phyloP scores from a whole-genome alignment of 1,140 invertebrate species.

The Goniozus legneri region DNA sequence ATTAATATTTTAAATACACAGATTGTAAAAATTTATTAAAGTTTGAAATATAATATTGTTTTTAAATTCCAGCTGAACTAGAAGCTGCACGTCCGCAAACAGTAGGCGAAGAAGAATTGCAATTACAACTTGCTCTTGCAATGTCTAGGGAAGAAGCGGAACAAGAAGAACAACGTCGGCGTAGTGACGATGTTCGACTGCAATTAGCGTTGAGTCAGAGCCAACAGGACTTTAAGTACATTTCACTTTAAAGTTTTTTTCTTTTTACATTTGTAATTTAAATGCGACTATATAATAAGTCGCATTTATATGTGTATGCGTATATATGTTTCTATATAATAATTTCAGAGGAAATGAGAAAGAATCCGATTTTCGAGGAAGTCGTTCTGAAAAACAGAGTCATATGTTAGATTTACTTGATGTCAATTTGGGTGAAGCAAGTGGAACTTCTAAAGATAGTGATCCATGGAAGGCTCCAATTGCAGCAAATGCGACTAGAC shows the following conservation, averaged over 20 bases:
- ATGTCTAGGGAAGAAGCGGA: conserved; percentile 99
- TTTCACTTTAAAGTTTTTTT: neutral
- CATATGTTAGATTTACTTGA: conserved; percentile 80
- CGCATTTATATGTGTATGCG: neutral
- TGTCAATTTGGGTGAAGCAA: conserved; percentile 67
- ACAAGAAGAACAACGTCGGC: conserved; percentile 87
- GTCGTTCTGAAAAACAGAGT: conserved; percentile 58
- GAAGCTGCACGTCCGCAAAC: conserved; percentile 93
- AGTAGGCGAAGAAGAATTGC: conserved; percentile 95
- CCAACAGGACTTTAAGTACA: conserved; percentile 85
- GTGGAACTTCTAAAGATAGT: conserved; percentile 48
- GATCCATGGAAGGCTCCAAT: conserved; percentile 74
- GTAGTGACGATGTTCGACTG: conserved; percentile 90
- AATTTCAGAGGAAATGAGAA: neutral
- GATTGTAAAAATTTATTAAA: no score
- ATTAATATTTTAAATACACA: no score
- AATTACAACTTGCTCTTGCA: conserved; percentile 94
- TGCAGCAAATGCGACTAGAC: conserved; percentile 50
- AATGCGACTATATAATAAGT: neutral
- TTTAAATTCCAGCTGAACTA: conserved; percentile 78
- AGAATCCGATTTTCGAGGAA: conserved; percentile 35
- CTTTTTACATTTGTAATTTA: neutral
- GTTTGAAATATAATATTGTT: conserved; percentile 6
- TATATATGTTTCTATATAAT: neutral
- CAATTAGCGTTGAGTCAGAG: conserved; percentile 92